Percentiles rank a stretch among this genome's conserved stretches.
These are phyloP conservation scores for Dasysyrphus albostriatus DNA, from an alignment of 2,888 invertebrate genomes.

Conservation along the genomic window DNA sequence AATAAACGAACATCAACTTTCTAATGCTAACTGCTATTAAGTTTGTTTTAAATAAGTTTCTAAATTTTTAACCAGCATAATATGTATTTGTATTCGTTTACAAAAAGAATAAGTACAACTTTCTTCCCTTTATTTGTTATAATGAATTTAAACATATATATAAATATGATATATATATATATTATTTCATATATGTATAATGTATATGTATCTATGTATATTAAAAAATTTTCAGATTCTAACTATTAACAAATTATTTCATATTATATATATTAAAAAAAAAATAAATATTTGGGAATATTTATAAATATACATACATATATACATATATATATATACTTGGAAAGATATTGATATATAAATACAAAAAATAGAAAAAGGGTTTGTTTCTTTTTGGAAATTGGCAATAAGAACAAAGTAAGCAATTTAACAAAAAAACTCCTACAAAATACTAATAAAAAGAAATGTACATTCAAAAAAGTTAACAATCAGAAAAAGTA, in stretches of 20 bases:
- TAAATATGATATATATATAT: slow-evolving; percentile 43
- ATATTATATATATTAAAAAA: slow-evolving; percentile 31
- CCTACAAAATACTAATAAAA: slow-evolving; percentile 42
- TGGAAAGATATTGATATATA: slow-evolving; percentile 55
- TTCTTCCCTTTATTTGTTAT: slow-evolving; percentile 62
- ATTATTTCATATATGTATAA: slow-evolving; percentile 41
- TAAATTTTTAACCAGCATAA: slow-evolving; percentile 4
- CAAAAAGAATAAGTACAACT: slow-evolving; percentile 10
- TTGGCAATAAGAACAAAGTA: slow-evolving; percentile 45
- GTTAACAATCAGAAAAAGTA: slow-evolving; percentile 45
- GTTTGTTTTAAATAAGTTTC: slow-evolving; percentile 28
- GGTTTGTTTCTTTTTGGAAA: slow-evolving; percentile 61
- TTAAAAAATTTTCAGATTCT: slow-evolving; percentile 73
- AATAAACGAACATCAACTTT: background rate
- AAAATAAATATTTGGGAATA: slow-evolving; percentile 53
- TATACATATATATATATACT: slow-evolving; percentile 22
- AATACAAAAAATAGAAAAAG: slow-evolving; percentile 51
- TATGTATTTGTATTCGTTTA: slow-evolving; percentile 4
- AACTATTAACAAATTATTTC: slow-evolving; percentile 68
- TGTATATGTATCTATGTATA: slow-evolving; percentile 72
- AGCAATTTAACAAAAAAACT: slow-evolving; percentile 42
- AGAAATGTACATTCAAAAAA: slow-evolving; percentile 46
- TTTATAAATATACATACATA: slow-evolving; percentile 15
- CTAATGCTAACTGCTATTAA: slow-evolving; percentile 4
- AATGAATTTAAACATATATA: slow-evolving; percentile 46